These are phyloP conservation scores for Gasterosteus nipponicus DNA, from an alignment of 2,113 vertebrate species.

Conservation along the genomic window DNA sequence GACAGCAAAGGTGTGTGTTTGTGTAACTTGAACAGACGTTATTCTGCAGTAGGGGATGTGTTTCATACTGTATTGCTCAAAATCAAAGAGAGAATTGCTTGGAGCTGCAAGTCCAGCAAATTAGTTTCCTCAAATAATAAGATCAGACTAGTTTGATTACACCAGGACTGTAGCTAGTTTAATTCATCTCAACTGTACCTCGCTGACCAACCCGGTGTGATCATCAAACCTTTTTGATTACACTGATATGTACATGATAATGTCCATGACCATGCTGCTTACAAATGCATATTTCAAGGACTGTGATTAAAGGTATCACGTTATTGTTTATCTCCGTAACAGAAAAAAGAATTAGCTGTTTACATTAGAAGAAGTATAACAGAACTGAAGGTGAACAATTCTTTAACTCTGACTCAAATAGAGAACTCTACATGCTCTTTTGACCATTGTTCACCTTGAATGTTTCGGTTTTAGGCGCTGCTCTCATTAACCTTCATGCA, in stretches of 20 bases:
- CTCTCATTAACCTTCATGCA: neutral
- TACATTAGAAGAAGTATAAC: neutral
- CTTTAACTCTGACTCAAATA: neutral
- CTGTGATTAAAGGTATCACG: neutral
- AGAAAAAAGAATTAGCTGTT: neutral
- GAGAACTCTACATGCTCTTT: neutral
- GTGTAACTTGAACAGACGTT: constrained; percentile 42
- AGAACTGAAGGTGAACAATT: neutral
- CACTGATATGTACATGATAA: neutral
- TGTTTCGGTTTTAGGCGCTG: neutral
- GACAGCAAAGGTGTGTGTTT: constrained; percentile 35
- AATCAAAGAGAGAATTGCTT: neutral
- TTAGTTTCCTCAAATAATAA: neutral
- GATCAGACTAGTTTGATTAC: neutral
- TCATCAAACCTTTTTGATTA: neutral
- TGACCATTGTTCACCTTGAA: neutral
- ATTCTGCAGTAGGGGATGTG: constrained; percentile 2
- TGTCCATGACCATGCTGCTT: neutral
- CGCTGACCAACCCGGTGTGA: neutral
- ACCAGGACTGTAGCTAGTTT: neutral
- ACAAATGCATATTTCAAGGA: neutral
- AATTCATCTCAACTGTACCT: neutral
- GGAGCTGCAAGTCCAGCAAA: neutral
- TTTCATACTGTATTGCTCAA: constrained; percentile 7
- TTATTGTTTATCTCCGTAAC: neutral